These are phyloP conservation scores for Ellobium chinense DNA, from an alignment of 2,888 invertebrate species.

Conservation along the genomic window DNA sequence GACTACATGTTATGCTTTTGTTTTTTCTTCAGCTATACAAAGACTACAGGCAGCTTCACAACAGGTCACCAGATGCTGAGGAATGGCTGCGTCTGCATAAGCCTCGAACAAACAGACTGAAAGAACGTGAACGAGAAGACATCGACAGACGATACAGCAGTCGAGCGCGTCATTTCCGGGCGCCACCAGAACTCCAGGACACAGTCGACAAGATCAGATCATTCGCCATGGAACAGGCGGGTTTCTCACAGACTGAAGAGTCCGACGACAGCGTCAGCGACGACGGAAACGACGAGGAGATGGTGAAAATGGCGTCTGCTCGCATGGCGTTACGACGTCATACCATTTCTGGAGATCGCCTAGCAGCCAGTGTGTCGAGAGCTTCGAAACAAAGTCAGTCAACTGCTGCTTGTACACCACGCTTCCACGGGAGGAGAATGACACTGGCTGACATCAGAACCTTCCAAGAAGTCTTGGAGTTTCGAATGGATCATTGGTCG, in stretches of 20 bases:
- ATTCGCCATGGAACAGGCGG: not conserved
- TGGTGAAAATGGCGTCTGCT: not conserved
- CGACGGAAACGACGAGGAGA: not conserved
- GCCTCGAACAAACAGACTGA: not conserved
- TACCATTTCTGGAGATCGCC: not conserved
- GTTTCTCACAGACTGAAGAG: not conserved
- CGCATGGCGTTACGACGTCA: constrained; percentile 9
- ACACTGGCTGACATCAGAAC: not conserved
- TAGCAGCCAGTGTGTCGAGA: not conserved
- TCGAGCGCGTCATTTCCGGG: constrained; percentile 28
- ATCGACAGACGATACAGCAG: constrained; percentile 35
- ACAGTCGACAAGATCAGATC: constrained; percentile 7
- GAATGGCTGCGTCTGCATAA: constrained; percentile 14
- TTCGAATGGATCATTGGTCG: not conserved
- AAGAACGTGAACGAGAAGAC: constrained; percentile 15
- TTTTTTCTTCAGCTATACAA: constrained; percentile 2
- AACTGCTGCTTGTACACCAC: too few species aligned
- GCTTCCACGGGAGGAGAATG: not conserved
- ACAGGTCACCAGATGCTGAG: constrained; percentile 24
- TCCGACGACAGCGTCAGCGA: not conserved
- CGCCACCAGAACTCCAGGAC: not conserved
- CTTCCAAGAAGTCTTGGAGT: not conserved
- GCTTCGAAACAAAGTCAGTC: not conserved
- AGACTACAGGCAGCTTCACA: constrained; percentile 11
- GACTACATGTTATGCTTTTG: not conserved